phyloP scores from a whole-genome alignment of 2,888 invertebrate species.

The Parelbella ahira region DNA sequence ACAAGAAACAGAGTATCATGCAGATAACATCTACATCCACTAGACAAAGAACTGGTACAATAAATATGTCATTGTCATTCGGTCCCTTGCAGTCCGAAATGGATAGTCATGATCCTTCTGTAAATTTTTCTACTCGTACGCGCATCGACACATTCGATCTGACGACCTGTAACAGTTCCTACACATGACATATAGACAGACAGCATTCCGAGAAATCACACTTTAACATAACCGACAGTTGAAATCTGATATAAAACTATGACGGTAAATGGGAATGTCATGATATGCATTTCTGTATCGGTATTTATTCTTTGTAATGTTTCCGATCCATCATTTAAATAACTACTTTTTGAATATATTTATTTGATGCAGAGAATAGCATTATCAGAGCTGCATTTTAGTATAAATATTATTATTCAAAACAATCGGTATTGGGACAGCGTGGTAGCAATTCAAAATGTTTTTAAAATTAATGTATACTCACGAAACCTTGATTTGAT shows the following conservation, averaged over 20 bases:
- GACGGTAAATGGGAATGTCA: too few relatives aligned
- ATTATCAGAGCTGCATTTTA: too few relatives aligned
- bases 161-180: constrained; percentile 27
- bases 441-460: too few relatives aligned
- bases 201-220: constrained; percentile 34
- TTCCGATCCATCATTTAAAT: too few relatives aligned
- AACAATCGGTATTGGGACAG: too few relatives aligned
- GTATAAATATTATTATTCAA: too few relatives aligned
- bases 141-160: constrained; percentile 24
- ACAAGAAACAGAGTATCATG: too few relatives aligned
- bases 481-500: too few relatives aligned
- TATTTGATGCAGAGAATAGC: too few relatives aligned
- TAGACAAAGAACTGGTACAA: constrained; percentile 17
- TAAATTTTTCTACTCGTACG: constrained; percentile 24
- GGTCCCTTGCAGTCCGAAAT: constrained; percentile 3
- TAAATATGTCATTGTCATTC: constrained; percentile 24
- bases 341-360: too few relatives aligned
- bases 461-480: too few relatives aligned
- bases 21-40: constrained; percentile 9
- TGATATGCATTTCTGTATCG: too few relatives aligned
- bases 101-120: constrained; percentile 18
- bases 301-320: background rate
- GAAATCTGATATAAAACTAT: constrained; percentile 30
- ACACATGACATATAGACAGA: constrained; percentile 29
- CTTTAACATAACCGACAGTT: constrained; percentile 32